A percentile compares a stretch with the other conserved stretches of the same genome.
Evolutionary conservation across 2,113 vertebrate genomes (phyloP).

Genomic region (Trinectes maculatus): DNA sequence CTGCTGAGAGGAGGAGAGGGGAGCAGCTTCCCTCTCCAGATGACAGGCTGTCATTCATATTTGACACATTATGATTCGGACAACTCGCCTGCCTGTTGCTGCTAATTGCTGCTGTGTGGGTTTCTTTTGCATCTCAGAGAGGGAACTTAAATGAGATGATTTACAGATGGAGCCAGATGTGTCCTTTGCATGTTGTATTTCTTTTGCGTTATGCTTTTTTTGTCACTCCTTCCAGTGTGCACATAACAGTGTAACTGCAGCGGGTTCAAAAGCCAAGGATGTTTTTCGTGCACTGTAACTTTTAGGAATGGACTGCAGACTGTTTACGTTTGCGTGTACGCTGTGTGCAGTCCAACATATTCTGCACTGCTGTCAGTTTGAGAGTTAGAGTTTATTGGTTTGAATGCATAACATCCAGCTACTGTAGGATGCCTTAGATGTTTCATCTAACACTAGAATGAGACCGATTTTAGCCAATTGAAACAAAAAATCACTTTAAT

Average conservation of each 20-base stretch:
- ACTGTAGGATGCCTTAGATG: not conserved
- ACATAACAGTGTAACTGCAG: constrained; percentile 7
- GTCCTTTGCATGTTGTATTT: constrained; percentile 15
- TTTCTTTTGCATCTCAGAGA: not conserved
- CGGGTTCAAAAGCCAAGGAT: constrained; percentile 23
- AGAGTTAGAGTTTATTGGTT: too few species aligned
- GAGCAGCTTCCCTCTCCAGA: constrained; percentile 30
- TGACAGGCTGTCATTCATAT: constrained; percentile 50
- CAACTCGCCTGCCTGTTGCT: constrained; percentile 76
- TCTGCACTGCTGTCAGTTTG: not conserved
- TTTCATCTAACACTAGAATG: not conserved
- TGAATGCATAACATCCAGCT: not conserved
- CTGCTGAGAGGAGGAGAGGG: constrained; percentile 26
- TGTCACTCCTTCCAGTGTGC: not conserved
- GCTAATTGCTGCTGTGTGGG: constrained; percentile 9
- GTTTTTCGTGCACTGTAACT: constrained; percentile 44
- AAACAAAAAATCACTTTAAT: too few species aligned
- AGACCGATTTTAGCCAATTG: not conserved
- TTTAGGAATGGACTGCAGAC: constrained; percentile 5
- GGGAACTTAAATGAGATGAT: constrained; percentile 4
- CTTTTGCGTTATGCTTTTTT: not conserved
- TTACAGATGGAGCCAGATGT: constrained; percentile 13
- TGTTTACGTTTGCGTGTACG: not conserved
- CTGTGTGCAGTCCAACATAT: not conserved
- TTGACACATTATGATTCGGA: constrained; percentile 56